These are phyloP conservation scores for Nestor notabilis DNA, from an alignment of 2,113 vertebrate species.

Conservation along the genomic window DNA sequence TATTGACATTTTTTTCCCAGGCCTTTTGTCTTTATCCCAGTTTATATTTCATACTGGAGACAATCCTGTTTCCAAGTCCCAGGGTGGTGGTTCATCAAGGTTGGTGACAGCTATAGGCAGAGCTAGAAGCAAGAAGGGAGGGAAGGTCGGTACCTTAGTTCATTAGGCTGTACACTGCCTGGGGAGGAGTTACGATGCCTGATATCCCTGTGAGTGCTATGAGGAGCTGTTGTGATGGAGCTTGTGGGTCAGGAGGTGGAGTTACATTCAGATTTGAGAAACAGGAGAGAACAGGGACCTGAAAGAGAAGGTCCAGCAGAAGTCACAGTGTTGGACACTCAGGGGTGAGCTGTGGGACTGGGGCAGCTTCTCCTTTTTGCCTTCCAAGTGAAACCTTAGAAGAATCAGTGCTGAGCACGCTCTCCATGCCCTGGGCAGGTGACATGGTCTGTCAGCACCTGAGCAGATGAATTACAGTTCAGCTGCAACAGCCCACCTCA, in stretches of 20 bases:
- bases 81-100: background rate
- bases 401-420: too few species aligned
- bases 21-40: background rate
- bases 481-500: background rate
- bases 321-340: rapidly evolving
- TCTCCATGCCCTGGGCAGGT: too few species aligned
- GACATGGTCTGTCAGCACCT: background rate
- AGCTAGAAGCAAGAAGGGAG: background rate
- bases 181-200: rapidly evolving
- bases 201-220: background rate
- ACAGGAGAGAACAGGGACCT: background rate
- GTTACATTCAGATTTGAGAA: background rate
- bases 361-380: background rate
- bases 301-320: background rate
- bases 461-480: background rate
- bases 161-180: rapidly evolving
- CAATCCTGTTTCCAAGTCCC: rapidly evolving
- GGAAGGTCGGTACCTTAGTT: background rate
- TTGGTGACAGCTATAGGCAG: background rate
- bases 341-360: background rate
- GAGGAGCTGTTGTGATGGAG: background rate
- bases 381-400: background rate
- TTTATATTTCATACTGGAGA: background rate
- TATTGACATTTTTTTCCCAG: background rate
- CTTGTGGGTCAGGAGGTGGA: background rate